Evolutionary conservation across 1,140 invertebrate species (phyloP).

Genomic region (Whitmania pigra): DNA sequence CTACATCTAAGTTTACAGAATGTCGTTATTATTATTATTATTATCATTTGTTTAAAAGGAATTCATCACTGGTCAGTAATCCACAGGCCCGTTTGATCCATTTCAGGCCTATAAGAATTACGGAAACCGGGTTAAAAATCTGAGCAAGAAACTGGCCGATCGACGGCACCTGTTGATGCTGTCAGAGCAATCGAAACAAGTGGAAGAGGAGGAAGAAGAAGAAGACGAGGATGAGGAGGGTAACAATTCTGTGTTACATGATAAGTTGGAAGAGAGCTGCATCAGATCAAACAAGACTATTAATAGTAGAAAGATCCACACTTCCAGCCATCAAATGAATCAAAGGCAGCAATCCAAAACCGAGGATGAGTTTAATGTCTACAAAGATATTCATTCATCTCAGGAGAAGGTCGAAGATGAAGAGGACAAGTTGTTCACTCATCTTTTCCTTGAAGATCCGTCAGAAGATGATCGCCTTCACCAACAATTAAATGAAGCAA

Average conservation of each 20-base stretch:
- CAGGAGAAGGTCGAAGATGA: background rate
- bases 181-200: conserved; percentile 6
- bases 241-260: background rate
- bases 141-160: conserved; percentile 71
- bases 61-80: background rate
- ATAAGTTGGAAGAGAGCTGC: background rate
- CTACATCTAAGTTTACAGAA: no score
- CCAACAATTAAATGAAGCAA: background rate
- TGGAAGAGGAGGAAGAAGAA: conserved; percentile 1
- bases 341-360: no score
- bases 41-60: background rate
- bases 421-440: background rate
- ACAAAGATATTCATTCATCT: no score
- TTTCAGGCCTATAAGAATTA: conserved; percentile 78
- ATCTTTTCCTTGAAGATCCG: background rate
- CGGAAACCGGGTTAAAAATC: conserved; percentile 64
- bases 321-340: no score
- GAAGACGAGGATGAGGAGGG: background rate
- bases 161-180: background rate
- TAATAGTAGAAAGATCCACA: no score
- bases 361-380: no score
- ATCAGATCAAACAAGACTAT: no score
- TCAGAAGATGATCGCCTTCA: background rate
- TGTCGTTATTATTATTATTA: no score
- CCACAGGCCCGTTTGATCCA: background rate